A percentile compares a stretch with the other conserved stretches of the same genome.
Conservation (phyloP, 2,113 vertebrate genomes). For the Fregetta grallaria region DNA sequence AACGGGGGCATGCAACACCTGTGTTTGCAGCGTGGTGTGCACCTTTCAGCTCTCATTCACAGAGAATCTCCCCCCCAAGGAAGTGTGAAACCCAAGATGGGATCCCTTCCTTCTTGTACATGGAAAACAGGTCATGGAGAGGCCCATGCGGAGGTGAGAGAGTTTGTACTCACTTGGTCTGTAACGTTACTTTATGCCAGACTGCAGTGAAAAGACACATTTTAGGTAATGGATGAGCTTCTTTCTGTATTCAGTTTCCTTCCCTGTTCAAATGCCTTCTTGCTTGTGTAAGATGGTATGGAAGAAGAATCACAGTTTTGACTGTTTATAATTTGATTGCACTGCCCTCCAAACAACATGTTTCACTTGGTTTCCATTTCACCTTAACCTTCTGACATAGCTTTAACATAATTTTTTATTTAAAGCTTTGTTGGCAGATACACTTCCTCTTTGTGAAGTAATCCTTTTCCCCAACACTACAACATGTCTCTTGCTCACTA, state of each 20-base stretch:
- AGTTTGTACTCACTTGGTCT: neutral
- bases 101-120: neutral
- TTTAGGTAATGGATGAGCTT: neutral
- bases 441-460: neutral
- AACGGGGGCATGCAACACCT: accelerated
- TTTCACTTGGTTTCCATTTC: neutral
- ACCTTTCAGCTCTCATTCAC: neutral
- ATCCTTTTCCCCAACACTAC: neutral
- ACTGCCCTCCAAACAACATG: neutral
- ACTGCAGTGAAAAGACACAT: accelerated
- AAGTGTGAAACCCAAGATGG: neutral
- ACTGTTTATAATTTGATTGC: neutral
- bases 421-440: neutral
- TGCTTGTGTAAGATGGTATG: neutral
- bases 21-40: neutral
- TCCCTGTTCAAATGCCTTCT: neutral
- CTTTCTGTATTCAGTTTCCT: neutral
- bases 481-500: neutral
- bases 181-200: neutral
- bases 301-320: neutral
- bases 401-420: neutral
- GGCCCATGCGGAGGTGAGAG: neutral
- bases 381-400: neutral
- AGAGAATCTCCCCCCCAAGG: neutral
- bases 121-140: neutral